These are phyloP conservation scores for Aplochiton taeniatus DNA, from an alignment of 2,797 vertebrate species.

Conservation along the genomic window DNA sequence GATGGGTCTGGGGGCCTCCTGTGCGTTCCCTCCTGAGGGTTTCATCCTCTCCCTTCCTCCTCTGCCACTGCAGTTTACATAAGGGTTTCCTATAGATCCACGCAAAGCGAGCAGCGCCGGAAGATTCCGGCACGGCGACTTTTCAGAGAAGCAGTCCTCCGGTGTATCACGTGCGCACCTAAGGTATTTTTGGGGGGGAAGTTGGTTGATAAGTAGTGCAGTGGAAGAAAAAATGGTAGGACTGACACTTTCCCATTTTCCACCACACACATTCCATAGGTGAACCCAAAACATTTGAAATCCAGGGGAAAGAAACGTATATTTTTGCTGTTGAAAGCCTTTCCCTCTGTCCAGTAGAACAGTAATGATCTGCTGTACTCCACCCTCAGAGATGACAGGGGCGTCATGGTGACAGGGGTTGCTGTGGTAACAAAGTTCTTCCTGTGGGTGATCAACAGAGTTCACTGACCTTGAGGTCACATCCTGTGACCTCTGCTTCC, in stretches of 20 bases:
- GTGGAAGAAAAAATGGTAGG: too few relatives aligned
- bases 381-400: slow-evolving; percentile 10
- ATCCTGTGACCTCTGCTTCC: slow-evolving; percentile 78
- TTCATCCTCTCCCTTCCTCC: slow-evolving; percentile 18
- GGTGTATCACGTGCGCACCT: too few relatives aligned
- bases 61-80: slow-evolving; percentile 15
- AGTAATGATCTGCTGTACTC: neutral
- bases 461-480: slow-evolving; percentile 69
- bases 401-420: slow-evolving; percentile 33
- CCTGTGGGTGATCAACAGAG: slow-evolving; percentile 56
- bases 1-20: neutral
- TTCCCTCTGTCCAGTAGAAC: neutral
- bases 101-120: neutral
- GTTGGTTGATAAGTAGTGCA: too few relatives aligned
- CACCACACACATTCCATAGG: too few relatives aligned
- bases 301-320: too few relatives aligned
- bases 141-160: too few relatives aligned
- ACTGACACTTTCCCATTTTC: too few relatives aligned
- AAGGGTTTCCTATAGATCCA: slow-evolving; percentile 27
- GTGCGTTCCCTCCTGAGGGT: slow-evolving; percentile 16
- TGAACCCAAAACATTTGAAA: too few relatives aligned
- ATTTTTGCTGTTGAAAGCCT: too few relatives aligned
- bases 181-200: too few relatives aligned
- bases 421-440: slow-evolving; percentile 53
- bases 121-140: too few relatives aligned